Evolutionary conservation across 1,140 invertebrate species (phyloP).

Genomic region (Drosophila rufa): DNA sequence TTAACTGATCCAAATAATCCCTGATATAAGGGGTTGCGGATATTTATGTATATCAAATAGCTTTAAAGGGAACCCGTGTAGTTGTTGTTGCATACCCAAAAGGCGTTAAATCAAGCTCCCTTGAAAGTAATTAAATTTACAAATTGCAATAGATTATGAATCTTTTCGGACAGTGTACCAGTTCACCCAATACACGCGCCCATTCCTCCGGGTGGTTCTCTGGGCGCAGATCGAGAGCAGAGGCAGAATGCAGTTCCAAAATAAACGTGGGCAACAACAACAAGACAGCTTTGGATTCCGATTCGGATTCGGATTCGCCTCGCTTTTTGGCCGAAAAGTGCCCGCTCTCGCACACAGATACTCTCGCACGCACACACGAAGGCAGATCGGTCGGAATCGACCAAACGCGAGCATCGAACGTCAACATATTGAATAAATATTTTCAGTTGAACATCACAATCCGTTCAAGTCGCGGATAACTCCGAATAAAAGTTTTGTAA

Average conservation of each 20-base stretch:
- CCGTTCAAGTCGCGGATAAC: slow-evolving; percentile 85
- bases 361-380: slow-evolving; percentile 48
- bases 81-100: neutral
- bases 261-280: slow-evolving; percentile 40
- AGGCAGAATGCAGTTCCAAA: slow-evolving; percentile 70
- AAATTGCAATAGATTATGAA: neutral
- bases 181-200: slow-evolving; percentile 4
- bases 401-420: slow-evolving; percentile 80
- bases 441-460: slow-evolving; percentile 86
- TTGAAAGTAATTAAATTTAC: neutral
- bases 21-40: too few species aligned
- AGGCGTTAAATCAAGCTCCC: neutral
- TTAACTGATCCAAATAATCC: too few species aligned
- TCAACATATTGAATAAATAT: slow-evolving; percentile 85
- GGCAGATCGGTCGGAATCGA: slow-evolving; percentile 66
- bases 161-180: slow-evolving; percentile 10
- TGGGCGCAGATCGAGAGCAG: slow-evolving; percentile 54
- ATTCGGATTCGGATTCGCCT: slow-evolving; percentile 17
- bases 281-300: slow-evolving; percentile 23
- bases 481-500: slow-evolving; percentile 85
- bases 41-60: too few species aligned
- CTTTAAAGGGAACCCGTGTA: too few species aligned
- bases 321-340: slow-evolving; percentile 64
- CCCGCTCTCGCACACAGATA: slow-evolving; percentile 52
- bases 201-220: slow-evolving; percentile 14